phyloP scores from a whole-genome alignment of 2,797 vertebrate species.

The Sciaenops ocellatus region DNA sequence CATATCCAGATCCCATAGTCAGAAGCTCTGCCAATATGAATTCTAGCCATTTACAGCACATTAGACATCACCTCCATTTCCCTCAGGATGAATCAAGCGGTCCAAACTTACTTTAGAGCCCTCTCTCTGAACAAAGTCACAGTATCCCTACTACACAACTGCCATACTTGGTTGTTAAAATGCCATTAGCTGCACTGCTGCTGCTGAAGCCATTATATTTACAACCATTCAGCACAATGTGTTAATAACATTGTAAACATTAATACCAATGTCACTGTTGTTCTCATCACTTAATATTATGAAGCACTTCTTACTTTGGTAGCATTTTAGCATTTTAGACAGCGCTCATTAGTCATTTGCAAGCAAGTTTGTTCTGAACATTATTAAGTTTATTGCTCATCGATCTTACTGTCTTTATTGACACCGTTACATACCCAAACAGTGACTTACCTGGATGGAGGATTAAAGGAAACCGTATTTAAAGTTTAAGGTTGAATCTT shows the following conservation, averaged over 20 bases:
- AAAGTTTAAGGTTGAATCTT: neutral
- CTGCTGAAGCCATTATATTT: conserved; percentile 19
- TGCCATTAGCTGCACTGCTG: conserved; percentile 24
- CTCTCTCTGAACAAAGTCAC: conserved; percentile 16
- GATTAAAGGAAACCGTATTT: neutral
- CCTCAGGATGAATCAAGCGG: neutral
- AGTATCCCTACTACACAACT: neutral
- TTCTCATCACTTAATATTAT: neutral
- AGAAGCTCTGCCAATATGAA: neutral
- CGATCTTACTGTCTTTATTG: conserved; percentile 5
- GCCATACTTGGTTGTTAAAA: conserved; percentile 12
- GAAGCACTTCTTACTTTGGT: neutral
- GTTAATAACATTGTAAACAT: conserved; percentile 1
- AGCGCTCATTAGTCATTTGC: neutral
- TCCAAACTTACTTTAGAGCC: neutral
- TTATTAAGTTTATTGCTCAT: conserved; percentile 15
- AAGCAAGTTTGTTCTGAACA: neutral
- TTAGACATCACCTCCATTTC: neutral
- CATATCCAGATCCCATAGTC: neutral
- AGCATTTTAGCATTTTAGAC: neutral
- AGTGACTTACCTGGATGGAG: neutral
- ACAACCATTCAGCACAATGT: conserved; percentile 11
- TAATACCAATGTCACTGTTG: neutral
- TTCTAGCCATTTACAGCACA: neutral
- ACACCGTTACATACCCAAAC: neutral